phyloP scores from a whole-genome alignment of 1,140 invertebrate species.

The Drosophila nikananu region DNA sequence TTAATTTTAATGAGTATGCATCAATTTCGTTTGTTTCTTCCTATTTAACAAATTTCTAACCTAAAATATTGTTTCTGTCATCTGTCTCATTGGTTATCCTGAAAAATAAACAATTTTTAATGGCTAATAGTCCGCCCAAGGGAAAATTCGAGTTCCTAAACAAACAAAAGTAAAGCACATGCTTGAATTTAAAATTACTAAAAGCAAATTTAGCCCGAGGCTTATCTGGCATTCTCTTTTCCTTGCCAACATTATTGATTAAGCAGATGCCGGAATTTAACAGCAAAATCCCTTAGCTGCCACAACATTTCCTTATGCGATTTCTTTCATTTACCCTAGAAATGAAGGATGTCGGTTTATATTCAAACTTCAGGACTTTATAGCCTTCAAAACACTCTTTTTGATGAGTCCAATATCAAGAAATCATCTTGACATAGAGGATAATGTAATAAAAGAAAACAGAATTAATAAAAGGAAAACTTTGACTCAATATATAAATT shows the following conservation, averaged over 20 bases:
- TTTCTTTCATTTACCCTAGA: neutral
- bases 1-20: no score
- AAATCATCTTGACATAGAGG: slow-evolving; percentile 15
- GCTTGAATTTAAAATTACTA: slow-evolving; percentile 4
- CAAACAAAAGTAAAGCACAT: slow-evolving; percentile 5
- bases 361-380: slow-evolving; percentile 51
- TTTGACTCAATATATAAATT: no score
- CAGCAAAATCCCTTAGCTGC: slow-evolving; percentile 17
- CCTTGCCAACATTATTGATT: slow-evolving; percentile 31
- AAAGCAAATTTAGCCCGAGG: slow-evolving; percentile 9
- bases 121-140: neutral
- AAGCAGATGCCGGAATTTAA: slow-evolving; percentile 21
- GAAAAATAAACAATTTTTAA: slow-evolving; percentile 1
- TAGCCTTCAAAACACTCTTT: slow-evolving; percentile 30
- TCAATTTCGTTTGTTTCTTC: no score
- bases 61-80: neutral
- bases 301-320: slow-evolving; percentile 6
- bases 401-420: slow-evolving; percentile 27
- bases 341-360: slow-evolving; percentile 41
- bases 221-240: slow-evolving; percentile 24
- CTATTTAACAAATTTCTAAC: neutral
- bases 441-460: neutral
- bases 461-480: no score
- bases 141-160: neutral
- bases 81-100: neutral